phyloP scores from a whole-genome alignment of 2,888 invertebrate genomes.

The Litoditis marina region DNA sequence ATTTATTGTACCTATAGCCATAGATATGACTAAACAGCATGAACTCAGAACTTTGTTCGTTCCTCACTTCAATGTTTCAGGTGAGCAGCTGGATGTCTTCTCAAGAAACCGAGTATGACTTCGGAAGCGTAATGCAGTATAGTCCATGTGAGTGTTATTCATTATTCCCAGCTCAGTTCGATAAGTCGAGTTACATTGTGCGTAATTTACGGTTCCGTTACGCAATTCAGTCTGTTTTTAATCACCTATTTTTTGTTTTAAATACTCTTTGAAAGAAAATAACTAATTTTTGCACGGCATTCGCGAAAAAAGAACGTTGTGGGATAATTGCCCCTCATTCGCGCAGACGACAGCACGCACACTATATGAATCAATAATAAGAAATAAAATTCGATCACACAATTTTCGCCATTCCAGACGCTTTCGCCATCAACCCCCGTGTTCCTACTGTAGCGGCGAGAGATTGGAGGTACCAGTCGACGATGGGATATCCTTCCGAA shows the following conservation, averaged over 20 bases:
- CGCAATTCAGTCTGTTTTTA: not conserved
- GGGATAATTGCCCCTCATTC: not conserved
- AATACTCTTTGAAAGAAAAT: not conserved
- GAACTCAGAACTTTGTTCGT: too few relatives aligned
- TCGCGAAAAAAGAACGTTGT: not conserved
- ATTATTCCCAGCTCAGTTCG: not conserved
- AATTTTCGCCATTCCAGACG: not conserved
- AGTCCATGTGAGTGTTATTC: not conserved
- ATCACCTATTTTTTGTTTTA: not conserved
- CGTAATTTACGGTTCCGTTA: not conserved
- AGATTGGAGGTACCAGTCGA: slow-evolving; percentile 4
- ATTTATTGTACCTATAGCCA: too few relatives aligned
- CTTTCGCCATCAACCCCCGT: not conserved
- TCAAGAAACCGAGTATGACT: not conserved
- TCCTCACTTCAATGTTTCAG: not conserved
- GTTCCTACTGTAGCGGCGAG: not conserved
- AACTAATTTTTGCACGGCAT: not conserved
- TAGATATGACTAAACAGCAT: too few relatives aligned
- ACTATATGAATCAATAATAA: too few relatives aligned
- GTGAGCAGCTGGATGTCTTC: not conserved
- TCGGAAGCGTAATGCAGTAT: slow-evolving; percentile 1
- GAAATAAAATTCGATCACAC: too few relatives aligned
- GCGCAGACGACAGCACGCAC: too few relatives aligned
- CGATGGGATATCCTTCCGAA: not conserved
- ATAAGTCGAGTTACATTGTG: too few relatives aligned